phyloP scores from a whole-genome alignment of 2,888 invertebrate species.

The Stramonita haemastoma region DNA sequence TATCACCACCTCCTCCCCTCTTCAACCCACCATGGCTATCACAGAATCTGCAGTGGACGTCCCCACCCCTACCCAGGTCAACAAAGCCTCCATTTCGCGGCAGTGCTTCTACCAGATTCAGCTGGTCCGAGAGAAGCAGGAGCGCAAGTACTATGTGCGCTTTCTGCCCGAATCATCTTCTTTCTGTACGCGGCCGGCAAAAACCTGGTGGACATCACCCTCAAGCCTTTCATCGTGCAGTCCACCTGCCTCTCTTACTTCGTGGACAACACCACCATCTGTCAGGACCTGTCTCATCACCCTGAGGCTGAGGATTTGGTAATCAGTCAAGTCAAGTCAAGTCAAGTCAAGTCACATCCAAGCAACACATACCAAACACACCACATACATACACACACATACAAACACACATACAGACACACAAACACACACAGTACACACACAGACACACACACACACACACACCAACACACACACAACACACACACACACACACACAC shows the following conservation, averaged over 20 bases:
- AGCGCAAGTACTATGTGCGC: conserved; percentile 36
- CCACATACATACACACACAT: no score
- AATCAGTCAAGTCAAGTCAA: no score
- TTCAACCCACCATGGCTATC: conserved; percentile 23
- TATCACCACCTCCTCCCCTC: neutral
- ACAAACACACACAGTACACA: no score
- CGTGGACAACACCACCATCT: conserved; percentile 53
- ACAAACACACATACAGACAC: no score
- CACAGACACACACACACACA: no score
- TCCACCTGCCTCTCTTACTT: conserved; percentile 63
- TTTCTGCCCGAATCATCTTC: conserved; percentile 70
- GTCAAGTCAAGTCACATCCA: no score
- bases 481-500: no score
- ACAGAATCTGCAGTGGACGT: conserved; percentile 12
- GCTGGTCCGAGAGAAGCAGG: conserved; percentile 33
- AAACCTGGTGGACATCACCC: conserved; percentile 73
- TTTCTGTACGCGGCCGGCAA: conserved; percentile 73
- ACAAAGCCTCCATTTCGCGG: conserved; percentile 32
- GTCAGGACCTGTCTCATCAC: conserved; percentile 55
- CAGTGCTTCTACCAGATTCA: conserved; percentile 41
- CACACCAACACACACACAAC: no score
- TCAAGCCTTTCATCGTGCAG: conserved; percentile 72
- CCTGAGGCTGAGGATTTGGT: conserved; percentile 56
- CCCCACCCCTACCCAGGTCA: conserved; percentile 18
- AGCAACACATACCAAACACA: no score